Evolutionary conservation across 2,888 invertebrate species (phyloP), one percentile per base, ranked within the genome.

Genomic region (Aleiodes testaceus): DNA sequence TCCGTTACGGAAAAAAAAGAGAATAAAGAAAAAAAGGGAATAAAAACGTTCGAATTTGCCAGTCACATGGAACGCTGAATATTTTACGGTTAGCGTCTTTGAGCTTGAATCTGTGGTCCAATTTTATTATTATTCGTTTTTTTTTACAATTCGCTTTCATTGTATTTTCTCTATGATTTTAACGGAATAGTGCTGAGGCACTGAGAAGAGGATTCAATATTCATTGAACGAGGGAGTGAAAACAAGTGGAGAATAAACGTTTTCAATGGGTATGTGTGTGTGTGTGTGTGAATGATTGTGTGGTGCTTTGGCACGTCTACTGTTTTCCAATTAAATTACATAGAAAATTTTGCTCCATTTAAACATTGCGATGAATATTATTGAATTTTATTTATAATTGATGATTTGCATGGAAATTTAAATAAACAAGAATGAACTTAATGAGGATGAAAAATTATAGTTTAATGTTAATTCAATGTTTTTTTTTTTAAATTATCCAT

Each of bases 151-250:
- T 36, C 36, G 3, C 36, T 22, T 22, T 36, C 36, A 36, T 36
- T 36, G n/a, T 11, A 36, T 7, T 36, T 36, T 36, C 5, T 26
- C 26, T 26, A 26, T 26, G 1, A 53, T 53, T 26, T 22, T 26
- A 14, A 53, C 26, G n/a, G 7, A 26, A 53, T 53, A 12, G 53
- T 18, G 20, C 22, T 20, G 22, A 20, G 22, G 11, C 53, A 26
- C 30, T 53, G 53, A n/a, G n/a, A 14, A 53, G 53, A 53, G 53
- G 26, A 53, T 53, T 53, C 53, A 53, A 53, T 53, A 53, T 53
- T 53, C 53, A 53, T 53, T 26, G 53, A n/a, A n/a, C 26, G 53
- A 6, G 53, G 53, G 26, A 22, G 14, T 11, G 9, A 36, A 14
- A 26, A 30, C 26, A 12, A 53, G 26, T 53, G n/a, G 26, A n/a